phyloP scores from a whole-genome alignment of 2,113 vertebrate genomes.

The Melospiza melodia region DNA sequence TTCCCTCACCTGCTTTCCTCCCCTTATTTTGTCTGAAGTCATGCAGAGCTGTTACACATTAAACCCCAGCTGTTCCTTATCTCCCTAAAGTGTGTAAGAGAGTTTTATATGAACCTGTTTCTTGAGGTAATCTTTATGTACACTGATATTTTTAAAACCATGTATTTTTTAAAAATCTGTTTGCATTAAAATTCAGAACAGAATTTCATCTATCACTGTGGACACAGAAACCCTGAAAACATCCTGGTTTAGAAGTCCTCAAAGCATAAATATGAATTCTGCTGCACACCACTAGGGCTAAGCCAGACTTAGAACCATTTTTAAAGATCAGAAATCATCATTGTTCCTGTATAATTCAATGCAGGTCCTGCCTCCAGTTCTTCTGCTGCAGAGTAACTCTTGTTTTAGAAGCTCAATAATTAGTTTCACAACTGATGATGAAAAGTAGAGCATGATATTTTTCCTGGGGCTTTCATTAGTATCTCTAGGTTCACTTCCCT shows the following conservation, averaged over 20 bases:
- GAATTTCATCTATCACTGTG: not conserved
- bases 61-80: not conserved
- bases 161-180: not conserved
- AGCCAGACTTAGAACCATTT: not conserved
- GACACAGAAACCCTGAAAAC: not conserved
- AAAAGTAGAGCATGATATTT: not conserved
- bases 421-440: not conserved
- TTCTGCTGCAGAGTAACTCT: not conserved
- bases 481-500: slow-evolving; percentile 6
- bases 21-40: not conserved
- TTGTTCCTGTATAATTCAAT: not conserved
- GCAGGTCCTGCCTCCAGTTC: not conserved
- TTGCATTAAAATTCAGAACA: not conserved
- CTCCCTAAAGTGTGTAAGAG: not conserved
- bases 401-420: not conserved
- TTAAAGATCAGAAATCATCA: not conserved
- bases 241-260: not conserved
- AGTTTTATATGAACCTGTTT: not conserved
- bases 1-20: not conserved
- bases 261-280: not conserved
- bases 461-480: slow-evolving; percentile 6
- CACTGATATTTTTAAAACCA: not conserved
- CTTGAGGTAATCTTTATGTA: not conserved
- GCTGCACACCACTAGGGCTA: not conserved
- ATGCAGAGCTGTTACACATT: not conserved